phyloP scores from a whole-genome alignment of 2,113 vertebrate species.

The Nicator chloris region DNA sequence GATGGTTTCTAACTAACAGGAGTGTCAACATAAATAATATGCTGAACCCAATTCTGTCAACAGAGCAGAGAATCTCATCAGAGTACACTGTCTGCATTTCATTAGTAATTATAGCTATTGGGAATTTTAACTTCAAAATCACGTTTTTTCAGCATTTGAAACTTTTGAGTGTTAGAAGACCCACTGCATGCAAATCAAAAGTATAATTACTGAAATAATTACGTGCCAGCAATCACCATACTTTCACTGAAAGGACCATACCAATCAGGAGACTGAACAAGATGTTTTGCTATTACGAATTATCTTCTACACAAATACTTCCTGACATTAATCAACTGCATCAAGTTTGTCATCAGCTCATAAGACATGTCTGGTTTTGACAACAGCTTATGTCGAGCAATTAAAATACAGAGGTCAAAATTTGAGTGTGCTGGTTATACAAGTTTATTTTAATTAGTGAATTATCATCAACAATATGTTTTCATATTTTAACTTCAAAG shows the following conservation, averaged over 20 bases:
- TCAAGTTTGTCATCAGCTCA: neutral
- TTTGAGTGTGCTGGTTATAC: neutral
- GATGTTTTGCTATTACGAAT: neutral
- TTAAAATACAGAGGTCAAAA: neutral
- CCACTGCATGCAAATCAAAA: neutral
- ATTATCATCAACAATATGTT: neutral
- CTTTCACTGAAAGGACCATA: neutral
- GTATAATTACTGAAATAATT: neutral
- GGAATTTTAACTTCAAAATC: neutral
- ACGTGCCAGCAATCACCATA: neutral
- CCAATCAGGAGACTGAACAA: neutral
- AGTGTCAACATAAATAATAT: neutral
- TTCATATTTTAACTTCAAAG: neutral
- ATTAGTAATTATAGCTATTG: neutral
- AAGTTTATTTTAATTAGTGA: neutral
- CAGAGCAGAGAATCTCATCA: neutral
- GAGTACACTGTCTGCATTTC: neutral
- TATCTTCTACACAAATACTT: neutral
- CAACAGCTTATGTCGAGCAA: neutral
- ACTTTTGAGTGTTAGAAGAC: neutral
- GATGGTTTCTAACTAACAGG: neutral
- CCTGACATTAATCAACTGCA: neutral
- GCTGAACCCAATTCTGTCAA: neutral
- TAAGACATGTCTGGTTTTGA: neutral
- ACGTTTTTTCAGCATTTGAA: neutral